Conservation (phyloP, 2,113 vertebrate genomes). For the Oryzias woworae region DNA sequence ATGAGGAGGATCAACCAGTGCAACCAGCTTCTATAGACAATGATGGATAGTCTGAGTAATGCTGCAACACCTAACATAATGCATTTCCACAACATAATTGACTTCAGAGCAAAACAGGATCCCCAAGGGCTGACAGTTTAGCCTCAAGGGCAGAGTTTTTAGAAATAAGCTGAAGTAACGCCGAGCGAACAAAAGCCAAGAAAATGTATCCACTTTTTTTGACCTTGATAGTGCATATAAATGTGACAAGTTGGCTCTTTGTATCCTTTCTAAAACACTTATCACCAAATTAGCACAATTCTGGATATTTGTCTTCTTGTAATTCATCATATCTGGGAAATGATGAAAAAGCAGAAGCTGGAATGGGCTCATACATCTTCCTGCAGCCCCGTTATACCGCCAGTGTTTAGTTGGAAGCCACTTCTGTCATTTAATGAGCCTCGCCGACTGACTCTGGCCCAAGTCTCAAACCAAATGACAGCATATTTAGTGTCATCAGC, state of each 20-base stretch:
- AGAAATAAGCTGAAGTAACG: slow-evolving; percentile 1
- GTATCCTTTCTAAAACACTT: slow-evolving; percentile 13
- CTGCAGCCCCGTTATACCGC: slow-evolving; percentile 6
- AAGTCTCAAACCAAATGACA: slow-evolving; percentile 55
- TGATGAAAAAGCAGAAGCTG: slow-evolving; percentile 2
- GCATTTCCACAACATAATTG: slow-evolving; percentile 72
- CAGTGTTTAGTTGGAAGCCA: neutral
- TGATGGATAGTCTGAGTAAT: slow-evolving; percentile 66
- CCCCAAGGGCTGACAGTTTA: slow-evolving; percentile 53
- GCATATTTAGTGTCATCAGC: slow-evolving; percentile 65
- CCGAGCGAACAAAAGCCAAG: slow-evolving; percentile 17
- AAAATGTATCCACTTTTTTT: slow-evolving; percentile 44
- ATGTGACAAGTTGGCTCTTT: neutral
- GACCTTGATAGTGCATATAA: slow-evolving; percentile 39
- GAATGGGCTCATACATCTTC: slow-evolving; percentile 12
- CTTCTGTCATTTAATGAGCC: slow-evolving; percentile 33
- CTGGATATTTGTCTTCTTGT: neutral
- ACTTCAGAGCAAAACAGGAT: slow-evolving; percentile 64
- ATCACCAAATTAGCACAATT: slow-evolving; percentile 3
- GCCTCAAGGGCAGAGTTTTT: slow-evolving; percentile 64
- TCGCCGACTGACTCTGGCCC: slow-evolving; percentile 44
- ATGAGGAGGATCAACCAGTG: slow-evolving; percentile 60
- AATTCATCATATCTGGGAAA: slow-evolving; percentile 8
- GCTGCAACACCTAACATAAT: slow-evolving; percentile 56
- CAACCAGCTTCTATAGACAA: slow-evolving; percentile 64